Percentiles rank a stretch among this genome's conserved stretches.
Conservation (phyloP, 2,797 vertebrate species). For the Passerculus sandwichensis region DNA sequence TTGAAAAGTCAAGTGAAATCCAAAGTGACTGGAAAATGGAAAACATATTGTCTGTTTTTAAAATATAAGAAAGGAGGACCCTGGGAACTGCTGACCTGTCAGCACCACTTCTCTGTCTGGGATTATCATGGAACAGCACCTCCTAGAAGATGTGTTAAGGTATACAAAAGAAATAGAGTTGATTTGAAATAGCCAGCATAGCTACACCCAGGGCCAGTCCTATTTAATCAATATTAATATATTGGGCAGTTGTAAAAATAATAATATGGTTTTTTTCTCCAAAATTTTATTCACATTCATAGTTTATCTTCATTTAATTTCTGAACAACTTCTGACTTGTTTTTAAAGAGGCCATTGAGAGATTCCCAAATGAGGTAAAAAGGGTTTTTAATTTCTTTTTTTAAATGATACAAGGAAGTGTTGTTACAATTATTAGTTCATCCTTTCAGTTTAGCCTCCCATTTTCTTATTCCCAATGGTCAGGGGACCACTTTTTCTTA, state of each 20-base stretch:
- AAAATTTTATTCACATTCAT: neutral
- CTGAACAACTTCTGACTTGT: neutral
- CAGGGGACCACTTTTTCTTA: neutral
- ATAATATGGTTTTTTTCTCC: neutral
- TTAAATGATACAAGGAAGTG: rapidly evolving
- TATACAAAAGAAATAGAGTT: neutral
- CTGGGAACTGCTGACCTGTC: rapidly evolving
- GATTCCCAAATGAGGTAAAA: neutral
- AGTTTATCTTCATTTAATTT: neutral
- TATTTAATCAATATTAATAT: neutral
- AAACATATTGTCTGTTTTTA: neutral
- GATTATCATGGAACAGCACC: neutral
- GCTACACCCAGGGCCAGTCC: neutral
- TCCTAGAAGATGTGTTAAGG: neutral
- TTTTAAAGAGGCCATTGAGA: neutral
- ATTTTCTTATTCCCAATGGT: neutral
- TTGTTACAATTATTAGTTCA: neutral
- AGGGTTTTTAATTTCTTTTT: rapidly evolving
- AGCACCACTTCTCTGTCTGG: neutral
- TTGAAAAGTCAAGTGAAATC: neutral
- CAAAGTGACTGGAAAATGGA: neutral
- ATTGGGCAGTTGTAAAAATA: neutral
- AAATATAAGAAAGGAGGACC: neutral
- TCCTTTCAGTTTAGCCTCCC: neutral
- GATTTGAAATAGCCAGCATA: neutral